Evolutionary conservation across 2,797 vertebrate genomes (phyloP).

Genomic region (Microcaecilia unicolor): DNA sequence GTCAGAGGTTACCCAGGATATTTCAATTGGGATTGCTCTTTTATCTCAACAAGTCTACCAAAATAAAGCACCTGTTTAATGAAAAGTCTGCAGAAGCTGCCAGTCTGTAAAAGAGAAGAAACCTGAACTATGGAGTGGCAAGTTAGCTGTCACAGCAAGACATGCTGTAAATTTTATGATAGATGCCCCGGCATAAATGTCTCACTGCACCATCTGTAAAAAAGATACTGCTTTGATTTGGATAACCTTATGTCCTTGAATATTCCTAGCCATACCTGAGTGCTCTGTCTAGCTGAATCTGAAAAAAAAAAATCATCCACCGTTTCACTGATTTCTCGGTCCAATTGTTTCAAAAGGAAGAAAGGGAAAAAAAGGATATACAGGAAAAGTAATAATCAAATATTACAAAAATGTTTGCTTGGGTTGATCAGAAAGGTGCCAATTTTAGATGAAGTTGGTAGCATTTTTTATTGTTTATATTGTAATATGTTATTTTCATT

Average conservation of each 20-base stretch:
- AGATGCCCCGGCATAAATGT: background rate
- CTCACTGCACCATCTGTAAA: background rate
- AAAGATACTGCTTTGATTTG: background rate
- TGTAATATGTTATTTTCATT: too few species aligned
- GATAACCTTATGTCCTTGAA: slow-evolving; percentile 1
- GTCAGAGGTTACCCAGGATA: slow-evolving; percentile 36
- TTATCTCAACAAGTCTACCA: slow-evolving; percentile 44
- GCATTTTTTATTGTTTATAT: too few species aligned
- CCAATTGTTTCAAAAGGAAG: too few species aligned
- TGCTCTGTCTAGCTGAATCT: background rate
- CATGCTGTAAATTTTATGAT: too few species aligned
- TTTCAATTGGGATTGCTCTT: slow-evolving; percentile 49
- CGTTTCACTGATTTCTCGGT: too few species aligned
- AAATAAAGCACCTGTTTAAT: slow-evolving; percentile 41
- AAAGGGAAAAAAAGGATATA: too few species aligned
- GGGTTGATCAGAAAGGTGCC: too few species aligned
- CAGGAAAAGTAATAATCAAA: too few species aligned
- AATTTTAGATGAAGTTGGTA: too few species aligned
- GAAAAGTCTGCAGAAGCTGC: slow-evolving; percentile 22
- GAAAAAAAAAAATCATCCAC: background rate
- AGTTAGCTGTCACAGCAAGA: too few species aligned
- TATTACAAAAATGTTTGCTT: too few species aligned
- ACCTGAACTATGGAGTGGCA: slow-evolving; percentile 19
- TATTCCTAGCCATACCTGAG: background rate
- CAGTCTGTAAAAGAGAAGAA: slow-evolving; percentile 13